These are phyloP conservation scores for Poeciliopsis paucimaculata DNA, from an alignment of 2,797 vertebrate genomes.

Conservation along the genomic window DNA sequence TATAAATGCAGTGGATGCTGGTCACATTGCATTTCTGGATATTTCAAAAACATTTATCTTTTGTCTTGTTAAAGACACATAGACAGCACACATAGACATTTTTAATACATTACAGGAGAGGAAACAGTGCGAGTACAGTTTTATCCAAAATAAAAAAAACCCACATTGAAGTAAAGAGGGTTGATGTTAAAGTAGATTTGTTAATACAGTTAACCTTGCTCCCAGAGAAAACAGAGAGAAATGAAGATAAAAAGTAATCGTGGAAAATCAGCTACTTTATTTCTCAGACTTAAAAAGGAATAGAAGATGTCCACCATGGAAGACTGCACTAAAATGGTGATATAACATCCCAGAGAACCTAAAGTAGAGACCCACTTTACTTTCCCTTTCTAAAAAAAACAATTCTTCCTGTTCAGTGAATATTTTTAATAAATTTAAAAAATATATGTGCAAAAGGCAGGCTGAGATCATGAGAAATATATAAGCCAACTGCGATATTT, in stretches of 20 bases:
- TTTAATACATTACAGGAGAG: not conserved
- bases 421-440: not conserved
- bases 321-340: not conserved
- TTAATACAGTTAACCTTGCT: not conserved
- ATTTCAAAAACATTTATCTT: not conserved
- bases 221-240: not conserved
- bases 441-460: constrained; percentile 10
- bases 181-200: not conserved
- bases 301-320: not conserved
- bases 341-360: not conserved
- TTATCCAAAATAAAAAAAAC: no score
- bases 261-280: not conserved
- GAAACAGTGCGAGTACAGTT: not conserved
- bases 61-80: not conserved
- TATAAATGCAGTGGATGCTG: not conserved
- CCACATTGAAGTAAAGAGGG: not conserved
- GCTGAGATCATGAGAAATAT: not conserved
- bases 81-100: not conserved
- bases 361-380: not conserved
- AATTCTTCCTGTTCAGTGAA: constrained; percentile 5
- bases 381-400: not conserved
- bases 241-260: not conserved
- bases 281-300: not conserved
- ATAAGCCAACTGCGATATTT: constrained; percentile 41
- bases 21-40: not conserved